Base-by-base conservation (phyloP, 2,888 invertebrate genomes). In the Chrysodeixis includens region DNA sequence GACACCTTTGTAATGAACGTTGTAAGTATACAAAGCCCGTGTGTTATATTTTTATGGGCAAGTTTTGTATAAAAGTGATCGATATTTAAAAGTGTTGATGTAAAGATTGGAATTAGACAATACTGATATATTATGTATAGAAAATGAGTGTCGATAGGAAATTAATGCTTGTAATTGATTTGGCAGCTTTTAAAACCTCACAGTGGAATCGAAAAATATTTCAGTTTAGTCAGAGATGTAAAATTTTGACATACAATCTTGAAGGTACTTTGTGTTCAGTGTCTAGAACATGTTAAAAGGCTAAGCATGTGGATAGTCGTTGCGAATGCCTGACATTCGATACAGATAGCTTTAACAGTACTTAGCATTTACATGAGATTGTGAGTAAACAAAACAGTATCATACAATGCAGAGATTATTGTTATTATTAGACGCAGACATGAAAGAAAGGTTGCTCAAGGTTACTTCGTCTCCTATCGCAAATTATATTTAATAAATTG, bases 71-170 rank as follows among this genome's bases (percentile, higher is more conserved):
- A 62, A 65, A 72, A 71, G 67, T 71, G 61, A 79, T 76, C 71
- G 71, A 72, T 76, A 81, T 70, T 79, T 74, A 74, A 67, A 62
- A 54, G 63, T 55, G 69, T 66, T 54, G 67, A 67, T 78, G 71
- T 74, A 69, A 75, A 77, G 70, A 76, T 71, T 73, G 72, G 70
- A 77, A 71, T 75, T 79, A 82, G 85, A 85, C 86, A 85, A 85
- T 84, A 85, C 76, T 75, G 73, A 76, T 76, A 35, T 71, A n/a
- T n/a, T n/a, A 66, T 71, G 46, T 71, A 62, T 78, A 71, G 62
- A 68, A 69, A 67, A 66, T 65, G 63, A 65, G 53, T 58, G 52
- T 64, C 40, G 40, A 57, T 66, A 74, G 57, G 18, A 62, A 60
- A 51, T 64, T 46, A 55, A 64, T 63, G n/a, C 30, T 57, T 51